These are phyloP conservation scores for Dasypus novemcinctus DNA, from an alignment of 2,113 vertebrate species.

Conservation along the genomic window DNA sequence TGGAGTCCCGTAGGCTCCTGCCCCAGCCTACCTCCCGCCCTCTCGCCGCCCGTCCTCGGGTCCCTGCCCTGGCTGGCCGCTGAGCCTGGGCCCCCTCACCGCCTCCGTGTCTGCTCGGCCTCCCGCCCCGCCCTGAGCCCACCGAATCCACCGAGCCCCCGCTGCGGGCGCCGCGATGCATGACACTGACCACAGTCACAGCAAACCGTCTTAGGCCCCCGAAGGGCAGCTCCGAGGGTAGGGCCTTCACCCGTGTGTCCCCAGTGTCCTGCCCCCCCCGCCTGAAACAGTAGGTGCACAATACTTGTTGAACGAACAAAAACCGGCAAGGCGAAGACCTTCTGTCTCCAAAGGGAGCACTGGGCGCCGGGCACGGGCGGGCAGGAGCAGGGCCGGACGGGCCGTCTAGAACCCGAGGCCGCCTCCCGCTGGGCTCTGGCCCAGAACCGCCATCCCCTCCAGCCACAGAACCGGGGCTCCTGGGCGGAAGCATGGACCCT, in stretches of 20 bases:
- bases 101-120: fast-evolving
- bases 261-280: background rate
- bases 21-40: fast-evolving
- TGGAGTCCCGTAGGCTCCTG: background rate
- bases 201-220: fast-evolving
- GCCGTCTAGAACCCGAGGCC: background rate
- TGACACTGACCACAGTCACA: fast-evolving
- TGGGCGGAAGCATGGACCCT: too few relatives aligned
- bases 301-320: fast-evolving
- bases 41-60: fast-evolving
- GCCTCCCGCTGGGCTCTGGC: fast-evolving
- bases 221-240: fast-evolving
- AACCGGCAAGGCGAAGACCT: background rate
- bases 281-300: fast-evolving
- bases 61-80: background rate
- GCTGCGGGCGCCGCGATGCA: fast-evolving
- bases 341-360: background rate
- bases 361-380: background rate
- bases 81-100: background rate
- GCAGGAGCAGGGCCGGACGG: background rate
- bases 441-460: background rate
- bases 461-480: background rate
- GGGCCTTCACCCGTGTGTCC: background rate
- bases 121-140: fast-evolving
- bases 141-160: background rate